Conservation (phyloP, 1,140 invertebrate species). For the Harlomillsia oculata region DNA sequence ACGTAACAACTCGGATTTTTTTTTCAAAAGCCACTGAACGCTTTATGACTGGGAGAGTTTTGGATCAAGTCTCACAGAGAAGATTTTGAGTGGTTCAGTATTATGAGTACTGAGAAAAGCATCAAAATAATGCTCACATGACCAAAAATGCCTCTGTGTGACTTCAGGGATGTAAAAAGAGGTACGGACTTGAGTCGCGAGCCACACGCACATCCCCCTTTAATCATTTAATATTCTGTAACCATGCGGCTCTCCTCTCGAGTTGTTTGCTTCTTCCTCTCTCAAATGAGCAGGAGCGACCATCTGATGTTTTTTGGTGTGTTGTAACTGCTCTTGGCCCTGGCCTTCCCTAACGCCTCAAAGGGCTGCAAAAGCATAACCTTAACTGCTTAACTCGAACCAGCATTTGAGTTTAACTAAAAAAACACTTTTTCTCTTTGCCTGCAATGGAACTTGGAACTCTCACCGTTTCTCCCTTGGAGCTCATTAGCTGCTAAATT, state of each 20-base stretch:
- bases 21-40: neutral
- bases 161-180: slow-evolving; percentile 1
- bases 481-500: too few relatives aligned
- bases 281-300: neutral
- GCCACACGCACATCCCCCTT: slow-evolving; percentile 10
- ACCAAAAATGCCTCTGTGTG: neutral
- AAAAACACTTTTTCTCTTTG: too few relatives aligned
- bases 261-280: neutral
- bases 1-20: neutral
- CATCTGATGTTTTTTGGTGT: too few relatives aligned
- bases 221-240: slow-evolving; percentile 3
- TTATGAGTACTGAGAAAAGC: neutral
- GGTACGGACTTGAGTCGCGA: slow-evolving; percentile 1
- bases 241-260: too few relatives aligned
- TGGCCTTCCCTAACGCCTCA: neutral
- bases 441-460: too few relatives aligned
- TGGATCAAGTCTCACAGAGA: neutral
- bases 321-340: too few relatives aligned
- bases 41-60: neutral
- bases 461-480: too few relatives aligned
- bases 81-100: neutral
- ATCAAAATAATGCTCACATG: too few relatives aligned
- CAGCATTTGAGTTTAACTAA: too few relatives aligned
- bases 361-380: neutral
- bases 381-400: too few relatives aligned